phyloP scores from a whole-genome alignment of 2,113 vertebrate genomes.

The Athene cunicularia region DNA sequence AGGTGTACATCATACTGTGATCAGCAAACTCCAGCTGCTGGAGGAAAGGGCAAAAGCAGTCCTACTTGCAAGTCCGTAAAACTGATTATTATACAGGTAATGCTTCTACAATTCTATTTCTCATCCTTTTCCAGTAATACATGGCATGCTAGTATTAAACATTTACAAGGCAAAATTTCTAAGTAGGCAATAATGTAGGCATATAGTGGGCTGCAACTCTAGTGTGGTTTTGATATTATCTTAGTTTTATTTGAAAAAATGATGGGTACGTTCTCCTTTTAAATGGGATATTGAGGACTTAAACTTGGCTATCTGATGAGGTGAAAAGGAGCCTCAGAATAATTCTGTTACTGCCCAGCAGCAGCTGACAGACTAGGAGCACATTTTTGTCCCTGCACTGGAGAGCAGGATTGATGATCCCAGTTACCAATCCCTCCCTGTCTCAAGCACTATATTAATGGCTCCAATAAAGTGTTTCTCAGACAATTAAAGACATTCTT shows the following conservation, averaged over 20 bases:
- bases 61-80: conserved; percentile 64
- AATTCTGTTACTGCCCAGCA: neutral
- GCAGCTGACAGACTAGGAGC: neutral
- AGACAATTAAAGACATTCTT: neutral
- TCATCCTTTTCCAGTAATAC: neutral
- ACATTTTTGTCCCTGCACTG: neutral
- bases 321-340: neutral
- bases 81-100: neutral
- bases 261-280: neutral
- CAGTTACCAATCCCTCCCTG: neutral
- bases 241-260: neutral
- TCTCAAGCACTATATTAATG: neutral
- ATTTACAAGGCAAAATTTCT: neutral
- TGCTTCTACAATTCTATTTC: neutral
- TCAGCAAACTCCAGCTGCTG: conserved; percentile 57
- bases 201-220: neutral
- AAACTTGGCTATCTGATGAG: neutral
- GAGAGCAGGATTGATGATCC: neutral
- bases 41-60: conserved; percentile 66
- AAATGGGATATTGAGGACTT: neutral
- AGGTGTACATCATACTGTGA: conserved; percentile 27
- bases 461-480: neutral
- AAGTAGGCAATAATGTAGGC: neutral
- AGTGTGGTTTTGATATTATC: neutral
- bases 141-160: neutral